phyloP scores from a whole-genome alignment of 2,113 vertebrate species.

The Aix galericulata region DNA sequence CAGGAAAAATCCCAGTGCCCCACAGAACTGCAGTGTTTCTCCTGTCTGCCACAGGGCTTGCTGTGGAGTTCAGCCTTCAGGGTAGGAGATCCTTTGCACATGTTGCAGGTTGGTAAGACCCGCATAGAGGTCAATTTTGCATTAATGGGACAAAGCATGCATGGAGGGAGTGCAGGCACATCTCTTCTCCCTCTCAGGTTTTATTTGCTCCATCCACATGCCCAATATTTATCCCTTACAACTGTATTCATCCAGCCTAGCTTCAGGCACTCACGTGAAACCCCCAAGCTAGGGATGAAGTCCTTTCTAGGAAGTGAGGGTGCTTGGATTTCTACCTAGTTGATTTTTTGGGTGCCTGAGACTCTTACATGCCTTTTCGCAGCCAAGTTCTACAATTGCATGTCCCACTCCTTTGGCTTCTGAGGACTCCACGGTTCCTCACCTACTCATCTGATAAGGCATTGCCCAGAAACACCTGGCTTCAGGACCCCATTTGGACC shows the following conservation, averaged over 20 bases:
- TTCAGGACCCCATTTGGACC: neutral
- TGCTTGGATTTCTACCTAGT: neutral
- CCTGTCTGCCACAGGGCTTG: neutral
- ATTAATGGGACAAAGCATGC: neutral
- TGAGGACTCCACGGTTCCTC: neutral
- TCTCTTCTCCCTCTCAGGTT: neutral
- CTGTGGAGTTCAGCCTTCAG: rapidly evolving
- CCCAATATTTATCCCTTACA: neutral
- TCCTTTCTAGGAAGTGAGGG: neutral
- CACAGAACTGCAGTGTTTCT: neutral
- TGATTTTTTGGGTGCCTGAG: neutral
- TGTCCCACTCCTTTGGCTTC: neutral
- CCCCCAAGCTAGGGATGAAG: neutral
- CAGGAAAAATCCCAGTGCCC: neutral
- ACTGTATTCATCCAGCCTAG: neutral
- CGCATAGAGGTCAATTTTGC: neutral
- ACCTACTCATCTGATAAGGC: neutral
- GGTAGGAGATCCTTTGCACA: neutral
- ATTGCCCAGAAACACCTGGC: neutral
- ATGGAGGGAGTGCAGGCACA: neutral
- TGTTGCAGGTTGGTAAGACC: neutral
- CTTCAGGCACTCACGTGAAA: neutral
- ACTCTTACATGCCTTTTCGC: neutral
- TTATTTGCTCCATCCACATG: neutral
- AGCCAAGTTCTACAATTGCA: neutral